Base-by-base conservation (phyloP, 2,113 vertebrate genomes). In the Heliornis fulica region DNA sequence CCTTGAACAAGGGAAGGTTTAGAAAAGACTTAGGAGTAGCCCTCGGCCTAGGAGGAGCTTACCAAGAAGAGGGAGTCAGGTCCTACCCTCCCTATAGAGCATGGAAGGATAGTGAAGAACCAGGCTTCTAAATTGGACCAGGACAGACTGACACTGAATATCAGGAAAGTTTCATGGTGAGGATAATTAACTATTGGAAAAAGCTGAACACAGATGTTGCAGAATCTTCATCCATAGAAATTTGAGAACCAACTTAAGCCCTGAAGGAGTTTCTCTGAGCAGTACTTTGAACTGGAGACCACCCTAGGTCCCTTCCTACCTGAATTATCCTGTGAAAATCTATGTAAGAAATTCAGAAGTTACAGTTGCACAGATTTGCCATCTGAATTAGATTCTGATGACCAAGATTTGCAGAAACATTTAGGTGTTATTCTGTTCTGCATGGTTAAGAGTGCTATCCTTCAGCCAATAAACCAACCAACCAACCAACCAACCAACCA, bases 51-150 rank as follows among this genome's bases (percentile, higher is more conserved):
- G 32, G 6, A 65, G 3, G 2, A 61, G 2, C 2, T 20, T 71
- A 59, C 3, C 10, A 66, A 57, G 8, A 90, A 54, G 26, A 76
- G n/a, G 8, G 3, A 65, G 11, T 3, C 38, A 13, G 22, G 7
- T 72, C 2, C 22, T 76, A 5, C 2, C 4, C 3, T 88, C 5
- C 7, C 6, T 18, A 53, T 11, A 3, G 2, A 34, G 3, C 7
- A 13, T 8, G 15, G 15, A 40, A n/a, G 41, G 5, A 50, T 17
- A 34, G 13, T 26, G 13, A 56, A n/a, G 18, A 76, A 12, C 5
- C 86, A 3, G 5, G 7, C 4, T 85, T 19, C 45, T 48, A 25
- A 54, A 56, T 0, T 28, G 25, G 54, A 36, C 13, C 21, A 48
- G 29, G 10, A 36, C 3, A 93, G 19, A 31, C 5, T 80, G 53